Conservation (phyloP, 2,888 invertebrate species). For the Hedychridium roseum region DNA sequence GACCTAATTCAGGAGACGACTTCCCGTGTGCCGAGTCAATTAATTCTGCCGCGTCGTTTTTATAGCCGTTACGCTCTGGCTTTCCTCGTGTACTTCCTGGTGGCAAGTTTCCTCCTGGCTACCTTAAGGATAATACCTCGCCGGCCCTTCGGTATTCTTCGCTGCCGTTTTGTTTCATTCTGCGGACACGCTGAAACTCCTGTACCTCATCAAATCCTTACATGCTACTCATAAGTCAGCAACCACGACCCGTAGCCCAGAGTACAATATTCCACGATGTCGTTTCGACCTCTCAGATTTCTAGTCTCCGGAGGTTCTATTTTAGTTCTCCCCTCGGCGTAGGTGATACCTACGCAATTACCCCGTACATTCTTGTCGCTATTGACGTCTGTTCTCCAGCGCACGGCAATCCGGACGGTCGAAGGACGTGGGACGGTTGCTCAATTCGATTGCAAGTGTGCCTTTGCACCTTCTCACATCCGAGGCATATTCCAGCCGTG, state of each 20-base stretch:
- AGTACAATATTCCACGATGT: no score
- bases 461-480: slow-evolving; percentile 18
- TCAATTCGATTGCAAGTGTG: slow-evolving; percentile 17
- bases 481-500: slow-evolving; percentile 18
- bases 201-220: slow-evolving; percentile 1
- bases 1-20: slow-evolving; percentile 31
- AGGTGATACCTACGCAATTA: no score
- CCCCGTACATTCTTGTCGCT: no score
- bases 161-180: not conserved
- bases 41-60: slow-evolving; percentile 37
- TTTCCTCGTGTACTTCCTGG: slow-evolving; percentile 20
- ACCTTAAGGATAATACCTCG: slow-evolving; percentile 14
- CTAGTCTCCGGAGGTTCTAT: no score
- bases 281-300: no score
- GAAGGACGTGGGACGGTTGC: slow-evolving; percentile 11
- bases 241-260: no score
- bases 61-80: slow-evolving; percentile 24
- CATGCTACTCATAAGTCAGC: slow-evolving; percentile 11
- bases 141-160: slow-evolving; percentile 1
- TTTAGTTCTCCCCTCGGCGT: not conserved
- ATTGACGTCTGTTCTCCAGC: no score
- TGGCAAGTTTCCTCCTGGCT: slow-evolving; percentile 23
- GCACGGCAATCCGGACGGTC: no score
- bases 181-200: slow-evolving; percentile 5
- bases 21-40: slow-evolving; percentile 29